phyloP scores from a whole-genome alignment of 2,888 invertebrate genomes.

The Willowsia nigromaculata region DNA sequence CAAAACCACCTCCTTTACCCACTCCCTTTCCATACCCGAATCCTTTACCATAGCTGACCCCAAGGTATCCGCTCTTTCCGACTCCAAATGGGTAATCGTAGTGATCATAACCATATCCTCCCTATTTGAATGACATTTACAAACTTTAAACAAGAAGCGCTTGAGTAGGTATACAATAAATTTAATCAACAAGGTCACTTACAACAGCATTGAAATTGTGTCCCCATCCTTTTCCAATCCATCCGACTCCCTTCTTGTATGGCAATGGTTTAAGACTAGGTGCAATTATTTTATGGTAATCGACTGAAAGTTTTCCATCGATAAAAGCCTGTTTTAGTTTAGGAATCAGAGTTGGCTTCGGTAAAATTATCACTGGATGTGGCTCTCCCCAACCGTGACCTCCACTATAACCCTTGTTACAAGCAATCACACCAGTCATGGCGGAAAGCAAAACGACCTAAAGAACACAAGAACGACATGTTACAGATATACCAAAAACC shows the following conservation, averaged over 20 bases:
- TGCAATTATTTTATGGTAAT: constrained; percentile 58
- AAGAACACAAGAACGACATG: not conserved
- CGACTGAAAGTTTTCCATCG: constrained; percentile 44
- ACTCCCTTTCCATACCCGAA: not conserved
- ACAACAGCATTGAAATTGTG: not conserved
- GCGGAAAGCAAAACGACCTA: not conserved
- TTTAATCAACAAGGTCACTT: not conserved
- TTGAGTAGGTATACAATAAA: not conserved
- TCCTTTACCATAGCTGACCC: constrained; percentile 5
- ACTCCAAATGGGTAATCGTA: not conserved
- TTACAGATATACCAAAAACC: not conserved
- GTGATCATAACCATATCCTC: not conserved
- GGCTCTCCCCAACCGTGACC: constrained; percentile 22
- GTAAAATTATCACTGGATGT: constrained; percentile 11
- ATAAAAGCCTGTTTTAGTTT: constrained; percentile 53
- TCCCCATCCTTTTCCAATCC: constrained; percentile 25
- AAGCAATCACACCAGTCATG: constrained; percentile 23
- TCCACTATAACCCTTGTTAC: constrained; percentile 41
- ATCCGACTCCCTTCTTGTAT: constrained; percentile 63
- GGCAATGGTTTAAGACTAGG: constrained; percentile 66
- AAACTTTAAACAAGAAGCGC: not conserved
- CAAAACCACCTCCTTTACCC: not conserved
- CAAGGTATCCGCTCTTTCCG: not conserved
- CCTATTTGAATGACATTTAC: not conserved
- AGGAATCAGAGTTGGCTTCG: constrained; percentile 52